These are phyloP conservation scores for Clarias fuscus DNA, from an alignment of 2,797 vertebrate species.

Conservation along the genomic window DNA sequence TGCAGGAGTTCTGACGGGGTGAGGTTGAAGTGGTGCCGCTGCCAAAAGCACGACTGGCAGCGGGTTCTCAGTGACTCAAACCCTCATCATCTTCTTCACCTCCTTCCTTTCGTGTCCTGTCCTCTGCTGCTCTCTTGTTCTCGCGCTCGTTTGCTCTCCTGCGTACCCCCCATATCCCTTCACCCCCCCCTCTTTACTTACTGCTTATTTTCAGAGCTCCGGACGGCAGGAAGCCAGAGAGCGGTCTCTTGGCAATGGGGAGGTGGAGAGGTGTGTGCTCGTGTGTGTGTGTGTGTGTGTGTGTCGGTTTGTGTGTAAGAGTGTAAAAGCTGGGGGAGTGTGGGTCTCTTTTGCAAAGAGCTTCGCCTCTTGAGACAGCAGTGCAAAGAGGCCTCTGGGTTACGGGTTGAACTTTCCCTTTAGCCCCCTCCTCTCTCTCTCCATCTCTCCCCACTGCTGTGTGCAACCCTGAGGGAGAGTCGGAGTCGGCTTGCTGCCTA, in stretches of 20 bases:
- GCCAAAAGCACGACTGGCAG: constrained; percentile 48
- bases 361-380: constrained; percentile 50
- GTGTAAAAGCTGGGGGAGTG: constrained; percentile 34
- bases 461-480: constrained; percentile 55
- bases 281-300: constrained; percentile 39
- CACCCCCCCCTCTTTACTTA: constrained; percentile 18
- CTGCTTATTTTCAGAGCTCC: constrained; percentile 56
- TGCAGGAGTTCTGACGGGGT: constrained; percentile 36
- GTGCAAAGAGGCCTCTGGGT: constrained; percentile 53
- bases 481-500: constrained; percentile 50
- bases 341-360: constrained; percentile 51
- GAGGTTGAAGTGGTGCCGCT: constrained; percentile 36
- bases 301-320: constrained; percentile 31
- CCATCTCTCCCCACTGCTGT: constrained; percentile 36
- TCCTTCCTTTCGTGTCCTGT: constrained; percentile 42
- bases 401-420: constrained; percentile 54
- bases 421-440: constrained; percentile 47
- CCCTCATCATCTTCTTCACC: constrained; percentile 48
- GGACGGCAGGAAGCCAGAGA: constrained; percentile 46
- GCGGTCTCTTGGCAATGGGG: constrained; percentile 44
- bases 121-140: constrained; percentile 41
- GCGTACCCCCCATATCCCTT: not conserved
- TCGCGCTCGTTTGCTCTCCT: constrained; percentile 14
- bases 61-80: constrained; percentile 51
- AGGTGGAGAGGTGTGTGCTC: constrained; percentile 48